Evolutionary conservation across 2,888 invertebrate species (phyloP).

Genomic region (Terebella lapidaria): DNA sequence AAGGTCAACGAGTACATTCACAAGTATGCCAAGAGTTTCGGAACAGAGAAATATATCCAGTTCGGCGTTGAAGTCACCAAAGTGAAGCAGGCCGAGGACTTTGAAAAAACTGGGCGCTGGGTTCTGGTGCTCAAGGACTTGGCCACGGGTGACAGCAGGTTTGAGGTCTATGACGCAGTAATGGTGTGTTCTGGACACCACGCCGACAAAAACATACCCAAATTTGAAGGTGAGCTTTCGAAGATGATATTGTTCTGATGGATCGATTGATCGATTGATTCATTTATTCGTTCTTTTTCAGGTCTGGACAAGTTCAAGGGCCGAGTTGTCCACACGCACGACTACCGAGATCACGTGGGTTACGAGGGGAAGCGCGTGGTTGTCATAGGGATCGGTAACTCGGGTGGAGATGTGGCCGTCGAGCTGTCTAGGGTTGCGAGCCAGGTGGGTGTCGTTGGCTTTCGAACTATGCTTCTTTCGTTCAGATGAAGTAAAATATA

Average conservation of each 20-base stretch:
- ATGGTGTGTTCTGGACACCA: constrained; percentile 44
- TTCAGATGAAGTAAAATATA: too few species aligned
- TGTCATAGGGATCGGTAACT: constrained; percentile 57
- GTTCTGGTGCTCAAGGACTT: constrained; percentile 32
- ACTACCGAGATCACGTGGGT: constrained; percentile 49
- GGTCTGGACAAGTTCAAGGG: constrained; percentile 9
- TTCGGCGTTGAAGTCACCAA: constrained; percentile 34
- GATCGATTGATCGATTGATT: too few species aligned
- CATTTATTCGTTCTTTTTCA: too few species aligned
- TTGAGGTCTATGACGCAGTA: constrained; percentile 39
- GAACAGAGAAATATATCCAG: constrained; percentile 34
- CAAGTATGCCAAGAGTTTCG: constrained; percentile 42
- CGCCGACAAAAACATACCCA: constrained; percentile 26
- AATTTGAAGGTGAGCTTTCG: constrained; percentile 24
- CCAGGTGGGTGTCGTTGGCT: background rate
- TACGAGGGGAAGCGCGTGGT: constrained; percentile 50
- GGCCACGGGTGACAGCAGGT: constrained; percentile 25
- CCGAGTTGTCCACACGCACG: constrained; percentile 2
- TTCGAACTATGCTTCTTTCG: too few species aligned
- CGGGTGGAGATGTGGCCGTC: constrained; percentile 55
- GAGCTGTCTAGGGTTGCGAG: constrained; percentile 38
- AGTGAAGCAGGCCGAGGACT: constrained; percentile 27
- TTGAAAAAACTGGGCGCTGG: constrained; percentile 42
- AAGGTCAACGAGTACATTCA: constrained; percentile 48
- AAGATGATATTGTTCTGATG: too few species aligned